Conservation (phyloP, 1,140 invertebrate genomes). For the Diabrotica undecimpunctata region DNA sequence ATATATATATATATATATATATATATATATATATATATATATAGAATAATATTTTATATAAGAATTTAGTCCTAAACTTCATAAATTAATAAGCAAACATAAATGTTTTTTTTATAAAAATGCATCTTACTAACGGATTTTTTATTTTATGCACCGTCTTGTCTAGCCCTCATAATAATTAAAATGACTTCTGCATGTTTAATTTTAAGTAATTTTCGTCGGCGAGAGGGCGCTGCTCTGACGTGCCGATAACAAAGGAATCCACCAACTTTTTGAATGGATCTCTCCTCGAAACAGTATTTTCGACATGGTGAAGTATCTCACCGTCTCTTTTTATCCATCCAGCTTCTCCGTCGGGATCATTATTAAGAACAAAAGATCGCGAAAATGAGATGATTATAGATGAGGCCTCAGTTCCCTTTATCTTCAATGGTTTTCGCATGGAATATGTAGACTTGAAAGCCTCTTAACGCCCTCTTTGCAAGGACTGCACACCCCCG, state of each 20-base stretch:
- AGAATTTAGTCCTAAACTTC: no score
- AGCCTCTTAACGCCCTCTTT: conserved; percentile 16
- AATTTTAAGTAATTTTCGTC: conserved; percentile 13
- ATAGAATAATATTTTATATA: no score
- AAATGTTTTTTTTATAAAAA: no score
- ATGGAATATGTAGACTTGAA: conserved; percentile 33
- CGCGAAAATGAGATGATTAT: conserved; percentile 44
- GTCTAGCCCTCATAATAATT: conserved; percentile 3
- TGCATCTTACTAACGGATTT: neutral
- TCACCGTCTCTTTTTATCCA: neutral
- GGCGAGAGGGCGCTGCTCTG: conserved; percentile 5
- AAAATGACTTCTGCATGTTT: conserved; percentile 16
- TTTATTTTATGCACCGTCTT: neutral
- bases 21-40: no score
- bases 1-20: no score
- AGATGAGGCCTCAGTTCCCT: conserved; percentile 38
- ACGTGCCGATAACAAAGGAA: conserved; percentile 16
- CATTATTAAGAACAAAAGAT: conserved; percentile 47
- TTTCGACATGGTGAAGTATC: conserved; percentile 12
- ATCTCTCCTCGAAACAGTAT: conserved; percentile 14
- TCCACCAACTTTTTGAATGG: conserved; percentile 17
- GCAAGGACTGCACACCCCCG: conserved; percentile 1
- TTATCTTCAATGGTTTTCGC: conserved; percentile 25
- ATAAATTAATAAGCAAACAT: no score
- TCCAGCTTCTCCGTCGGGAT: conserved; percentile 36